Base-by-base conservation (phyloP, 2,797 vertebrate genomes). In the Todus mexicanus region DNA sequence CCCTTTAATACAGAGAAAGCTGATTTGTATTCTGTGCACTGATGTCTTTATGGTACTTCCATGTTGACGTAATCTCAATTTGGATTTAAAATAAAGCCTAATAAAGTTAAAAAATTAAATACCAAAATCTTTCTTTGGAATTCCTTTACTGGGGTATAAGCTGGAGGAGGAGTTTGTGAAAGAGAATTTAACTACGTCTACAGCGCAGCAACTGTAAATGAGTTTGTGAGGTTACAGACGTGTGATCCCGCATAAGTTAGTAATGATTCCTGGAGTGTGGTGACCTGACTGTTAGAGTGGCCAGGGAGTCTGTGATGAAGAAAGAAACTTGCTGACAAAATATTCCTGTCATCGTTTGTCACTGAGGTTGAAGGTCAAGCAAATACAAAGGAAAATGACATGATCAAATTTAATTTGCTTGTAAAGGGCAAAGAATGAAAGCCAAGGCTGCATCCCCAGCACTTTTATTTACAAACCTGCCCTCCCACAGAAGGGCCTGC, bases 71-170 rank as follows among this genome's bases (percentile, higher is more conserved):
- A 42, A 77, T 47, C 33, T 84, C 56, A 54, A 57, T 59, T 73
- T 66, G 65, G 57, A 64, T 89, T 94, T 74, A 38, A 94, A 94
- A 95, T 89, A 87, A 95, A 63, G 38, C 60, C 56, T 87, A 80
- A 94, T 84, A 82, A 75, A 81, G 10, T 38, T 53, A 27, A 25
- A 35, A 22, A 20, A 29, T 45, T 7, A 22, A 17, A 6, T 21
- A 61, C 31, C 9, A 33, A n/a, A 76, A 2, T 73, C 5, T 63
- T 72, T 53, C 19, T 25, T 69, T 56, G 79, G 38, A 74, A 75
- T 79, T 74, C 51, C 27, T 70, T 65, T 66, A 12, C 26, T n/a
- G 25, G 25, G 14, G n/a, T 59, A 11, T 11, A 33, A 53, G 18
- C 35, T 65, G 37, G 23, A 61, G 85, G 25, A 74, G 37, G 45